phyloP scores from a whole-genome alignment of 2,797 vertebrate genomes.

The Lepilemur septentrionalis region DNA sequence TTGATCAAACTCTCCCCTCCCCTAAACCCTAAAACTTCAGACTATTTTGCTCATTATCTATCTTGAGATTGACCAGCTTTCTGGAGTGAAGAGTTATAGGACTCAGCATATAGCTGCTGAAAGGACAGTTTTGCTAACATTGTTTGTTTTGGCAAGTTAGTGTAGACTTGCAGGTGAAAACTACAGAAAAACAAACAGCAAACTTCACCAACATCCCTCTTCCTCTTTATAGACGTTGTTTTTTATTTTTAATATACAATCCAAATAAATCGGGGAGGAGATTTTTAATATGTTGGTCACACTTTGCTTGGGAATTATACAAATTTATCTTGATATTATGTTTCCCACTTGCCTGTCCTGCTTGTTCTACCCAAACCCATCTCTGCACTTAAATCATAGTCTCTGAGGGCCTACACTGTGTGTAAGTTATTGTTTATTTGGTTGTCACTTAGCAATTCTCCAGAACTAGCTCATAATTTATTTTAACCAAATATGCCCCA shows the following conservation, averaged over 20 bases:
- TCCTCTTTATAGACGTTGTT: not conserved
- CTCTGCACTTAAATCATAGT: not conserved
- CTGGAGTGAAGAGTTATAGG: not conserved
- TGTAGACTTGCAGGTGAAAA: constrained; percentile 40
- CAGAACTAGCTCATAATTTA: constrained; percentile 47
- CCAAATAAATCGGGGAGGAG: not conserved
- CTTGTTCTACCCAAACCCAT: not conserved
- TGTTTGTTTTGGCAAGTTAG: constrained; percentile 47
- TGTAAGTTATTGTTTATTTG: constrained; percentile 49
- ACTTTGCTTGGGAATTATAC: not conserved
- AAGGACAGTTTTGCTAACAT: not conserved
- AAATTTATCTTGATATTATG: not conserved
- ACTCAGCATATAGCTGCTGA: constrained; percentile 32
- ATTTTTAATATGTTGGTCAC: not conserved
- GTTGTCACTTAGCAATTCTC: constrained; percentile 23
- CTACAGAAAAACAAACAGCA: not conserved
- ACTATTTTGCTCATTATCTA: constrained; percentile 46
- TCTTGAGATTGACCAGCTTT: constrained; percentile 35
- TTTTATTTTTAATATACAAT: constrained; percentile 6
- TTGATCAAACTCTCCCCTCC: constrained; percentile 29
- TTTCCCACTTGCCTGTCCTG: not conserved
- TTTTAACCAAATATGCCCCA: constrained; percentile 32
- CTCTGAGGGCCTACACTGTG: not conserved
- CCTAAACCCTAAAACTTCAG: not conserved
- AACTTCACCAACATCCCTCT: not conserved